Percentiles rank a stretch among this genome's conserved stretches.
phyloP scores from a whole-genome alignment of 2,797 vertebrate species.

The Sciurus vulgaris region DNA sequence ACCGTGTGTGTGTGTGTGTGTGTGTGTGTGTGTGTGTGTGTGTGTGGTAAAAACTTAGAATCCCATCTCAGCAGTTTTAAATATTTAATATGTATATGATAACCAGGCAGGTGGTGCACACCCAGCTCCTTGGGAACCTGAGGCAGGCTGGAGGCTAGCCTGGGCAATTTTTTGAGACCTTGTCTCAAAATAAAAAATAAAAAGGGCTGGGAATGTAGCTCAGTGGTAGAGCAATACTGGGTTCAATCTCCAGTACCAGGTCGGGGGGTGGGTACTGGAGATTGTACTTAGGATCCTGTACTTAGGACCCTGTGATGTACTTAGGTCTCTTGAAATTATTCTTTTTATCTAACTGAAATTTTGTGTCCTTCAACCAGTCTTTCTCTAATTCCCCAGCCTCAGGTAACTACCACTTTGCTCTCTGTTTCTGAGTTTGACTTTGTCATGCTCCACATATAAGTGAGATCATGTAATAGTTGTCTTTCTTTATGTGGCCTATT shows the following conservation, averaged over 20 bases:
- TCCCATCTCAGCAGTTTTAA: neutral
- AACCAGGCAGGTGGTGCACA: too few species aligned
- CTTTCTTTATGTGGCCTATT: neutral
- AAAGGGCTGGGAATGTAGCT: neutral
- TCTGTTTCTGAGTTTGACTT: neutral
- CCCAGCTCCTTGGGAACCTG: too few species aligned
- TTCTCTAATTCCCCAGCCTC: neutral
- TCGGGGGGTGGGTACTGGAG: too few species aligned
- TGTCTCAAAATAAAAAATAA: neutral
- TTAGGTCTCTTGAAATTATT: neutral
- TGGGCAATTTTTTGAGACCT: neutral
- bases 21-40: too few species aligned
- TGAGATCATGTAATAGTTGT: neutral
- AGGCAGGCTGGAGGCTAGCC: too few species aligned
- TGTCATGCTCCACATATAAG: neutral
- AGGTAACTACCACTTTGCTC: neutral
- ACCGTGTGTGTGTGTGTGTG: neutral
- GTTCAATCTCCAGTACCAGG: neutral
- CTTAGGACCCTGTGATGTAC: neutral
- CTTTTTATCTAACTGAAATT: neutral
- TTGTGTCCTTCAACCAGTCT: neutral
- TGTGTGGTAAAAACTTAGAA: neutral
- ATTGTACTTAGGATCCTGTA: too few species aligned
- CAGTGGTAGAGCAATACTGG: neutral
- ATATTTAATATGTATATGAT: neutral